Base-by-base conservation (phyloP, 1,140 invertebrate species). In the Aphelenchoides fujianensis region DNA sequence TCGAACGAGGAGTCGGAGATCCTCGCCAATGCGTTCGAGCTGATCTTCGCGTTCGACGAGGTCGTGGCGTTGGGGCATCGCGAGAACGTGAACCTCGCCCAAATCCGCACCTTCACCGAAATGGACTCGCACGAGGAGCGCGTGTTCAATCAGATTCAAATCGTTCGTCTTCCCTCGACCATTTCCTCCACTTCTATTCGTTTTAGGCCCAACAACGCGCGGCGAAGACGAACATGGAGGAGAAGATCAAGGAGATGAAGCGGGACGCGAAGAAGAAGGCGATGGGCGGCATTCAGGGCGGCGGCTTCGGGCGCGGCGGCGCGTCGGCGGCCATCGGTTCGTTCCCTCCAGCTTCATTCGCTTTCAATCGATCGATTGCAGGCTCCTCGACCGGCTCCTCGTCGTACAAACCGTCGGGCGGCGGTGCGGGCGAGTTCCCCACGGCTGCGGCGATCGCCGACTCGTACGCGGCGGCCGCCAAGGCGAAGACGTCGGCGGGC, bases 91-190 rank as follows among this genome's bases (percentile, higher is more conserved):
- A 98, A 98, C 87, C 88, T 99, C 75, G 92, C 95, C 37, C 95
- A 98, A 88, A 96, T 99, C 61, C 89, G 95, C 76, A 98, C 96
- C 34, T 98, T 97, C 87, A 96, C 97, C 2, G 95, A 98, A 86
- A 99, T 99, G 97, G 96, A 99, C 86, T 98, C 96, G 1, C 95
- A 98, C 77, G 96, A 99, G 86, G 96, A 99, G 85, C 94, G 95
- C 82, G 95, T 98, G 0, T 97, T 94, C 87, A 91, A 94, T 86
- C 81, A 83, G 48, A 83, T 83, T 32, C 79, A 84, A 87, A 91
- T 92, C 88, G 91, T 91, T 84, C 80, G 76, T 71, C 23, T 19
- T 30, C 2, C 36, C 28, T 2, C 36, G 28, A 0, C 32, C 31
- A n/a, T n/a, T n/a, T n/a, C n/a, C n/a, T n/a, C n/a, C n/a, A n/a